A percentile compares a stretch with the other conserved stretches of the same genome.
These are phyloP conservation scores for Mobula birostris DNA, from an alignment of 2,113 vertebrate species.

Conservation along the genomic window DNA sequence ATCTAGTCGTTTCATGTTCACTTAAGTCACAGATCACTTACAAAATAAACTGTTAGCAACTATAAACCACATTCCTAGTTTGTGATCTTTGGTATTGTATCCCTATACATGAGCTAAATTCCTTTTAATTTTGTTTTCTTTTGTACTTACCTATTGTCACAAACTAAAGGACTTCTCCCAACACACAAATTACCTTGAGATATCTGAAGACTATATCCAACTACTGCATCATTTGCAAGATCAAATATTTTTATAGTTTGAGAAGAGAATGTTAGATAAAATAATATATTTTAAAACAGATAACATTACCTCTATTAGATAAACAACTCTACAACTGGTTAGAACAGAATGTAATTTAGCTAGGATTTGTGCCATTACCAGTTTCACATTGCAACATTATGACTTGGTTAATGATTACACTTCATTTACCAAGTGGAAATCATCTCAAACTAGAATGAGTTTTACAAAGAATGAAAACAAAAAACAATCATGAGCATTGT, in stretches of 20 bases:
- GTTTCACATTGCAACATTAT: neutral
- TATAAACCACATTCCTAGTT: neutral
- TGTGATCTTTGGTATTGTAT: neutral
- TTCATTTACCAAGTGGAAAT: neutral
- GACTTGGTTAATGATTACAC: neutral
- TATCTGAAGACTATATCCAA: neutral
- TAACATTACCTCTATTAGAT: too few species aligned
- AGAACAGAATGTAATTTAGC: neutral
- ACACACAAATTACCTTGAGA: neutral
- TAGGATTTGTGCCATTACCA: neutral
- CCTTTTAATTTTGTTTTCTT: neutral
- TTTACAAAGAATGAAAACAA: neutral
- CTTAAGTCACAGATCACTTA: neutral
- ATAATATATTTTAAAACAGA: neutral
- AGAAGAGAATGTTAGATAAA: neutral
- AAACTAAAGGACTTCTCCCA: neutral
- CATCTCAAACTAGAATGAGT: neutral
- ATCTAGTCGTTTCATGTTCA: too few species aligned
- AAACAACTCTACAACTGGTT: neutral
- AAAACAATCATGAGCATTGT: neutral
- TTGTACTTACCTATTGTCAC: neutral
- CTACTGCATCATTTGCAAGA: neutral
- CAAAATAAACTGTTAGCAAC: neutral
- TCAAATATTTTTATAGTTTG: neutral
- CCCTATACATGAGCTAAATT: neutral